Percentiles rank a stretch among this genome's conserved stretches.
Conservation (phyloP, 2,113 vertebrate genomes). For the Clarias gariepinus region DNA sequence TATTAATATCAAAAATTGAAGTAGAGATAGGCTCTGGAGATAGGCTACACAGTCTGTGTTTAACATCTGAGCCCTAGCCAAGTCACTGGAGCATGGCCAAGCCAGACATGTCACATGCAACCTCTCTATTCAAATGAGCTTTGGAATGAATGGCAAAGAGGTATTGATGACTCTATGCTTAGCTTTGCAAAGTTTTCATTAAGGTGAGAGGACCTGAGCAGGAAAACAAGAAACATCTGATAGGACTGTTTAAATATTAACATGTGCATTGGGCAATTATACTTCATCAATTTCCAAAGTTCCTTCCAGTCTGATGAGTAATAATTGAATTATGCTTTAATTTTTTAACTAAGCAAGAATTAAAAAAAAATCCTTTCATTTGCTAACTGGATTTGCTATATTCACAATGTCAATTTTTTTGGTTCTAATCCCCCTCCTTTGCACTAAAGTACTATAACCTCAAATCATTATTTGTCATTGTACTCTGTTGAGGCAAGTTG, state of each 20-base stretch:
- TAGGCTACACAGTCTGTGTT: slow-evolving; percentile 64
- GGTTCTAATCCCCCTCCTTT: background rate
- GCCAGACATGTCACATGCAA: slow-evolving; percentile 67
- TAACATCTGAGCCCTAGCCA: slow-evolving; percentile 76
- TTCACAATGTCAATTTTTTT: slow-evolving; percentile 37
- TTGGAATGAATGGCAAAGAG: slow-evolving; percentile 60
- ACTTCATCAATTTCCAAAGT: slow-evolving; percentile 74
- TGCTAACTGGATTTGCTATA: background rate
- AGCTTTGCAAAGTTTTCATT: slow-evolving; percentile 71
- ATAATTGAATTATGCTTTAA: slow-evolving; percentile 58
- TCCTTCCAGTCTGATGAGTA: slow-evolving; percentile 58
- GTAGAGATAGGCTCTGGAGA: background rate
- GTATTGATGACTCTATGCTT: slow-evolving; percentile 59
- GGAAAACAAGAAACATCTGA: slow-evolving; percentile 72
- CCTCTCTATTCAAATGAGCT: slow-evolving; percentile 67
- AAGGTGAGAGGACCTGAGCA: slow-evolving; percentile 63
- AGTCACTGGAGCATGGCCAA: slow-evolving; percentile 67
- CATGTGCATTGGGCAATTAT: slow-evolving; percentile 69
- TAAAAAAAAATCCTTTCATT: slow-evolving; percentile 10
- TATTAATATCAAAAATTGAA: background rate
- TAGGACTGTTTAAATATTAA: slow-evolving; percentile 78
- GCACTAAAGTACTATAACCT: background rate
- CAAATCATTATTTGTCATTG: slow-evolving; percentile 6
- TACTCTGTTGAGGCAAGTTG: slow-evolving; percentile 7
- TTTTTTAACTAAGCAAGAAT: slow-evolving; percentile 45